Conservation (phyloP, 2,888 invertebrate species). For the Taenaris catops region DNA sequence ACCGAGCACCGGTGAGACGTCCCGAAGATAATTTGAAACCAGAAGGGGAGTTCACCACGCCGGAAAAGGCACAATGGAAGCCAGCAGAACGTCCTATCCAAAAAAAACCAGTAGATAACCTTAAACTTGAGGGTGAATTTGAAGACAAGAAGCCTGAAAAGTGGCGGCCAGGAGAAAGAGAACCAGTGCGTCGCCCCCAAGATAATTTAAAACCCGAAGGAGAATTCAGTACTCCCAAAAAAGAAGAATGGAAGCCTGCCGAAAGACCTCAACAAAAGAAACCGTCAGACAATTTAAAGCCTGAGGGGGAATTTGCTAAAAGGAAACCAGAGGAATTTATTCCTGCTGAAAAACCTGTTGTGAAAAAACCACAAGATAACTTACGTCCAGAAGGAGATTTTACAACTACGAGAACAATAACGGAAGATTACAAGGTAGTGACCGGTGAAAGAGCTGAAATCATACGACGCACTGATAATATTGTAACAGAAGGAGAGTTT, state of each 20-base stretch:
- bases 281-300: slow-evolving; percentile 71
- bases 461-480: slow-evolving; percentile 82
- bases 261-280: slow-evolving; percentile 51
- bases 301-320: slow-evolving; percentile 76
- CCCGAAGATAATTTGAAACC: slow-evolving; percentile 73
- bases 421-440: slow-evolving; percentile 80
- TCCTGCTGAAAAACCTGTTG: slow-evolving; percentile 73
- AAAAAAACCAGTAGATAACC: slow-evolving; percentile 42
- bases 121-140: slow-evolving; percentile 71
- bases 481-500: slow-evolving; percentile 83
- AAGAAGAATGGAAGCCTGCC: slow-evolving; percentile 57
- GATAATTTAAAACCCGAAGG: slow-evolving; percentile 76
- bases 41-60: slow-evolving; percentile 64
- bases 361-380: slow-evolving; percentile 74
- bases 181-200: slow-evolving; percentile 34
- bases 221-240: slow-evolving; percentile 53
- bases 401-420: slow-evolving; percentile 68
- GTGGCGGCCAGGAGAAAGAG: slow-evolving; percentile 58
- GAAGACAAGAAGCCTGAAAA: slow-evolving; percentile 49
- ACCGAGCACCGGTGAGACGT: slow-evolving; percentile 56
- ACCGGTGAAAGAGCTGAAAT: slow-evolving; percentile 83
- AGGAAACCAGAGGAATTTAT: slow-evolving; percentile 51
- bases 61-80: slow-evolving; percentile 54
- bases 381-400: slow-evolving; percentile 72
- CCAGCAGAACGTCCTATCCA: slow-evolving; percentile 52